Base-by-base conservation (phyloP, 2,888 invertebrate species). In the Limnephilus rhombicus region DNA sequence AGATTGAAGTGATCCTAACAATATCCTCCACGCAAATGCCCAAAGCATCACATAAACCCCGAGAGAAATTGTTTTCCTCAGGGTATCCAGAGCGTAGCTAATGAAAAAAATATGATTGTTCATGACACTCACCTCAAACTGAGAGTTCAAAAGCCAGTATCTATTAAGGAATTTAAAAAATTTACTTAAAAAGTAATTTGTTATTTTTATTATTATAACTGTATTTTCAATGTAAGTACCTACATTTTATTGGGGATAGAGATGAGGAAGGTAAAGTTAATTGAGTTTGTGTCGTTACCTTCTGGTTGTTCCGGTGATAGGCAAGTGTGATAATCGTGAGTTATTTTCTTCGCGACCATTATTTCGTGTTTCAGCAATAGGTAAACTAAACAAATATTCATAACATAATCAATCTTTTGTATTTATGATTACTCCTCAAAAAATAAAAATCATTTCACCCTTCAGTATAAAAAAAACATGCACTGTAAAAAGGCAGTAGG, bases 161-260 rank as follows among this genome's bases (percentile, higher is more conserved):
- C 4, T 37, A 37, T 37, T 37, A 3, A 37, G 37, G 37, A 37
- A 37, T 37, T 3, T 3, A 37, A 41, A 41, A 41, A 41, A 9
- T 41, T 41, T 41, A 41, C 9, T 41, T 41, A 1, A 12, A 45
- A 45, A 45, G 1, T 45, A 45, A 12, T 0, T 12, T 1, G 12
- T 45, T 45, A 45, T 45, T 12, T 45, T 45, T 45, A 12, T 12
- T 53, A 90, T 86, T 92, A 68, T n/a, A 92, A 49, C 89, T 92
- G 92, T 92, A 31, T 85, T 91, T 91, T 92, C 41, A 29, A 31
- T 31, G 31, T 31, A 31, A 81, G 3, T 81, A 31, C 4, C 18
- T 18, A 53, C 53, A 7, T 68, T 68, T 68, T 68, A 68, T 68
- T 68, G 7, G 3, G 24, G 53, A 24, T 24, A 68, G 7, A 68